Conservation (phyloP, 2,113 vertebrate species). For the Garra rufa region DNA sequence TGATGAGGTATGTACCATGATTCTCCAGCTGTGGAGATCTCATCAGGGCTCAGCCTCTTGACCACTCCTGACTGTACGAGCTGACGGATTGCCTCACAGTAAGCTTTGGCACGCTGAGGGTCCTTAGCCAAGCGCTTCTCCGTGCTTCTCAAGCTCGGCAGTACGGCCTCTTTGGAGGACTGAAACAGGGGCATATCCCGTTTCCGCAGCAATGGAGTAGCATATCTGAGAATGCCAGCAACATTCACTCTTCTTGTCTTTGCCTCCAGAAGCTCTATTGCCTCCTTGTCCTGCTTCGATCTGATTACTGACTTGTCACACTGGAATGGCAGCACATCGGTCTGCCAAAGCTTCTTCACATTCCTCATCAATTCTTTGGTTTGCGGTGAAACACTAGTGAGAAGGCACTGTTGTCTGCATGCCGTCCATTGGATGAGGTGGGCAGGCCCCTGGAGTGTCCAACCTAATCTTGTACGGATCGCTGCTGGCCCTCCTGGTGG, state of each 20-base stretch:
- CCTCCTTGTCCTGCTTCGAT: neutral
- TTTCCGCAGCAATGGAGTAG: neutral
- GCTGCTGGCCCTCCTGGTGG: no score
- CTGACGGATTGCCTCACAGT: constrained; percentile 4
- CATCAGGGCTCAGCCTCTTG: neutral
- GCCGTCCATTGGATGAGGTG: no score
- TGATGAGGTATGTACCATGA: constrained; percentile 41
- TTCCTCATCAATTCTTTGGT: neutral
- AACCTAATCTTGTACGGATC: no score
- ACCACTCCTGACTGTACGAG: constrained; percentile 3
- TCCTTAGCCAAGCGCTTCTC: neutral
- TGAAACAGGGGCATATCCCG: neutral
- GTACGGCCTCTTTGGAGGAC: neutral
- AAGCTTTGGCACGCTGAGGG: neutral
- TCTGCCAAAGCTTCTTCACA: neutral
- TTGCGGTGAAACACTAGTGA: neutral
- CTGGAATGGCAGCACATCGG: neutral
- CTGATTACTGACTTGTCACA: neutral
- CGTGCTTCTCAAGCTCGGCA: neutral
- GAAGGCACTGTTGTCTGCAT: neutral
- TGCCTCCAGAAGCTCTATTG: neutral
- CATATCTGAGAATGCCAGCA: neutral
- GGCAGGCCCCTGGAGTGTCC: no score
- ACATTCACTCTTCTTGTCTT: neutral
- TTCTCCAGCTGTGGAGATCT: neutral